These are phyloP conservation scores for Philopotamus ludificatus DNA, from an alignment of 1,140 invertebrate species.

Conservation along the genomic window DNA sequence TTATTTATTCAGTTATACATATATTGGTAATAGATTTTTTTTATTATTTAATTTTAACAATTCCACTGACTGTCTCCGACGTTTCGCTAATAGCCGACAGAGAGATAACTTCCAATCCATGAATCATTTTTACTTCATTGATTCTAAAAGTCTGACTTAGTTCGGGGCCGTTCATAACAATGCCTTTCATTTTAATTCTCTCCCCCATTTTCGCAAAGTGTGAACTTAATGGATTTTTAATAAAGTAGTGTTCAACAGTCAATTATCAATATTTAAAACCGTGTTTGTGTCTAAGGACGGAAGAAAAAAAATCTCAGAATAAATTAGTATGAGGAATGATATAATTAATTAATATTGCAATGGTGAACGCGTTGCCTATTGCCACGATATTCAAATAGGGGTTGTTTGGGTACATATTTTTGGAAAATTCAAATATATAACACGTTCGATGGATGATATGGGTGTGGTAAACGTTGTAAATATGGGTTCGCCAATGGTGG, in stretches of 20 bases:
- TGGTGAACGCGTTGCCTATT: background rate
- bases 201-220: constrained; percentile 2
- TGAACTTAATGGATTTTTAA: constrained; percentile 28
- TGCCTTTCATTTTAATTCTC: constrained; percentile 24
- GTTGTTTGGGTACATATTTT: background rate
- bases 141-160: constrained; percentile 31
- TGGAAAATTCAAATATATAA: background rate
- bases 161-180: constrained; percentile 27
- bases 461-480: constrained; percentile 25
- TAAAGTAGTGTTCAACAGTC: constrained; percentile 29
- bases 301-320: background rate
- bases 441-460: background rate
- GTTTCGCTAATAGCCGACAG: constrained; percentile 28
- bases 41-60: background rate
- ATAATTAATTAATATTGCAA: background rate
- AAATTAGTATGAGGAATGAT: background rate
- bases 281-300: background rate
- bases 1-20: too few relatives aligned
- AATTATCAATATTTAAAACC: background rate
- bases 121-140: constrained; percentile 42
- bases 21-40: background rate
- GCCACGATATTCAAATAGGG: background rate
- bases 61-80: constrained; percentile 14
- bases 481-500: constrained; percentile 16
- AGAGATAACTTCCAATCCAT: constrained; percentile 31